A percentile compares a stretch with the other conserved stretches of the same genome.
phyloP scores from a whole-genome alignment of 2,888 invertebrate species.

The Esperia sulphurella region DNA sequence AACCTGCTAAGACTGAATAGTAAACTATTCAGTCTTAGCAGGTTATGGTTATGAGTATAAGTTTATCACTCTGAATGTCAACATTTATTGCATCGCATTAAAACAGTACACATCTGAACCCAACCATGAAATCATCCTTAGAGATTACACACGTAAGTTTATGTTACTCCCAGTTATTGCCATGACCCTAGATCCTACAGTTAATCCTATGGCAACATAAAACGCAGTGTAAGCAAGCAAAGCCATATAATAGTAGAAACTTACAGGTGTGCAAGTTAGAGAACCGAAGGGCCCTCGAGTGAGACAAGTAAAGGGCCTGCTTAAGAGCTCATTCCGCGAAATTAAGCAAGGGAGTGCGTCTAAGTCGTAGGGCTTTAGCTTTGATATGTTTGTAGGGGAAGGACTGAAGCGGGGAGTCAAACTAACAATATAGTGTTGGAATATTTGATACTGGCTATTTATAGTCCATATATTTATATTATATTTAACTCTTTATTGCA shows the following conservation, averaged over 20 bases:
- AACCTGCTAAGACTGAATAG: too few species aligned
- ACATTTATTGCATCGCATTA: background rate
- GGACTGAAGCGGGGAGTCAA: slow-evolving; percentile 1
- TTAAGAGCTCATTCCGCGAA: slow-evolving; percentile 70
- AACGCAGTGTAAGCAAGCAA: slow-evolving; percentile 5
- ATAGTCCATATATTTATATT: too few species aligned
- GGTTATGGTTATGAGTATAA: too few species aligned
- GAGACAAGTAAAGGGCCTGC: slow-evolving; percentile 56
- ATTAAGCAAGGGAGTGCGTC: slow-evolving; percentile 65
- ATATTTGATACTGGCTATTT: too few species aligned
- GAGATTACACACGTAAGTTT: slow-evolving; percentile 1
- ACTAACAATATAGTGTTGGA: too few species aligned
- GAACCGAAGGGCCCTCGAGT: slow-evolving; percentile 29
- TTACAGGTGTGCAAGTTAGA: slow-evolving; percentile 25
- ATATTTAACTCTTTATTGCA: too few species aligned
- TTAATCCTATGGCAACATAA: slow-evolving; percentile 1
- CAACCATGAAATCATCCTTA: background rate
- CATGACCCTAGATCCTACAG: background rate
- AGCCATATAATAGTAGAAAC: slow-evolving; percentile 20
- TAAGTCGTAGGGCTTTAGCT: slow-evolving; percentile 56
- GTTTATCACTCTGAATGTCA: background rate
- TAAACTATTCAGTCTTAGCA: too few species aligned
- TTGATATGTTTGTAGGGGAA: slow-evolving; percentile 11
- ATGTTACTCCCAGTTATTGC: background rate
- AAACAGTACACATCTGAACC: background rate